Evolutionary conservation across 92 coral and sea anemone genomes (phyloP), one percentile per base, ranked within the genome.

Genomic region (Porites divaricata): DNA sequence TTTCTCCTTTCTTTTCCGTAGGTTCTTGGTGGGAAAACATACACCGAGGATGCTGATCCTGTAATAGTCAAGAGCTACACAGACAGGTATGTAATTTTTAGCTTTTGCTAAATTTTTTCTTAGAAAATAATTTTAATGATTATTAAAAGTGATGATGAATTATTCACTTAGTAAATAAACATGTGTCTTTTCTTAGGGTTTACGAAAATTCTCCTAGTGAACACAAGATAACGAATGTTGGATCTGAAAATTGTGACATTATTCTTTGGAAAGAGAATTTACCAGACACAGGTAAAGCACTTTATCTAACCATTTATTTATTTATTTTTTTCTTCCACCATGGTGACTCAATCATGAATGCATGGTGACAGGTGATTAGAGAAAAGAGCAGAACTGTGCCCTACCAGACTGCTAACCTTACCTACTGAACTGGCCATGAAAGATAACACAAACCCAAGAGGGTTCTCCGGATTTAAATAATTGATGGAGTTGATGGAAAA

Each of bases 201-300:
- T 96, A 96, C 68, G 80, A 74, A 6, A 83, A 94, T 85, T 90
- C 98, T 23, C 92, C 98, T 11, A 59, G 85, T 66, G 90, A 92
- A 45, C 98, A 95, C 75, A 87, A 77, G 52, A 83, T 96, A 48
- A 78, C 94, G 1, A 86, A 90, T 81, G 68, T 85, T 63, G 88
- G 87, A 1, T 86, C 83, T 63, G 88, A 76, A 57, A 63, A 77
- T 9, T 89, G 84, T 45, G 86, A 78, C 56, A 63, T 95, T 28
- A 75, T 79, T 70, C 85, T 96, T 25, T 79, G 87, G 78, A 96
- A 96, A 78, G 89, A 89, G 50, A 96, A 96, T 77, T 87, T 96
- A 56, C 99, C 99, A 35, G 99, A 96, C 79, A 95, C 99, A 90
- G 99, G 99, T 96, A 74, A 16, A 77, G 70, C 45, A 35, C 45